Evolutionary conservation across 2,888 invertebrate genomes (phyloP).

Genomic region (Catocala fraxini): DNA sequence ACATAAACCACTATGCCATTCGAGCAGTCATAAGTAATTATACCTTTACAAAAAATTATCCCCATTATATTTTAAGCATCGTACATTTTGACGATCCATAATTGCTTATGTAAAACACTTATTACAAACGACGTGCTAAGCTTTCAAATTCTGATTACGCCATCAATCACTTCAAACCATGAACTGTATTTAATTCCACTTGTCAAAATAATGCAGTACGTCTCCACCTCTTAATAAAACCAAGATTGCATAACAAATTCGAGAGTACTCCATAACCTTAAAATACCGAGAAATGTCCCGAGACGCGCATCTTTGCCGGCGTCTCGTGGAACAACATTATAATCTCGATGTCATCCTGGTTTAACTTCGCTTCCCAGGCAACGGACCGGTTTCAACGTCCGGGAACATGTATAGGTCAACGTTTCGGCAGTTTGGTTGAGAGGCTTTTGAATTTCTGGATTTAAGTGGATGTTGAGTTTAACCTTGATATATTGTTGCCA

Average conservation of each 20-base stretch:
- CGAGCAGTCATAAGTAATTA: no score
- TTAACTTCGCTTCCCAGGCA: conserved; percentile 46
- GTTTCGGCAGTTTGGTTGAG: conserved; percentile 35
- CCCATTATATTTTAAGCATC: no score
- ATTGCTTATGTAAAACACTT: no score
- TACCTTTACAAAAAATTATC: no score
- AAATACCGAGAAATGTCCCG: conserved; percentile 3
- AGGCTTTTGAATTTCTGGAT: conserved; percentile 29
- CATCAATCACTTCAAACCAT: background rate
- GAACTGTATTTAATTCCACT: background rate
- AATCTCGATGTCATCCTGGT: conserved; percentile 47
- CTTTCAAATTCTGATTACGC: background rate
- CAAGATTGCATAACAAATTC: background rate
- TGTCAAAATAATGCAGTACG: background rate
- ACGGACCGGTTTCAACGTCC: conserved; percentile 49
- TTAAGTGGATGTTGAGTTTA: conserved; percentile 13
- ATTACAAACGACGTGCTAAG: background rate
- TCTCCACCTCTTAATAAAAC: background rate
- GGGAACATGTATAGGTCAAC: conserved; percentile 28
- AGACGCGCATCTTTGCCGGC: conserved; percentile 6
- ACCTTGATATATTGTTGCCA: background rate
- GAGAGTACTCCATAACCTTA: background rate
- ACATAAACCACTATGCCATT: no score
- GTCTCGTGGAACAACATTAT: conserved; percentile 13
- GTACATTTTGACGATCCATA: no score